phyloP scores from a whole-genome alignment of 2,888 invertebrate species.

The Oegoconia quadripuncta region DNA sequence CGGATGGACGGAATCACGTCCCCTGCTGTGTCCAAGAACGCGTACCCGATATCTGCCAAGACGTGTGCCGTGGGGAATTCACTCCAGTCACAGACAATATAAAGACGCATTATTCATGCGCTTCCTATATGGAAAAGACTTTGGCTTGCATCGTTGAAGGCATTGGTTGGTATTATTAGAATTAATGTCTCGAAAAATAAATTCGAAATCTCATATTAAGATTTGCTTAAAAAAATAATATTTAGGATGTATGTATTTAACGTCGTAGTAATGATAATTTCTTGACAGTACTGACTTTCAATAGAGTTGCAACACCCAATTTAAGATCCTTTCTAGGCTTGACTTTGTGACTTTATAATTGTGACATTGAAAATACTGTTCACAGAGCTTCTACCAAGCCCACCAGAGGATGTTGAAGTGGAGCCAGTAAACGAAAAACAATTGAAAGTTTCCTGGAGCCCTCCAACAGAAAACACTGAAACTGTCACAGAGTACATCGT shows the following conservation, averaged over 20 bases:
- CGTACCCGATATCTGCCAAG: constrained; percentile 91
- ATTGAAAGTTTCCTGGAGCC: constrained; percentile 84
- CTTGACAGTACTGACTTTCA: no score
- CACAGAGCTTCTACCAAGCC: constrained; percentile 86
- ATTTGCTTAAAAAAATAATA: no score
- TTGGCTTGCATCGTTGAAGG: constrained; percentile 91
- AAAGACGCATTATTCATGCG: constrained; percentile 91
- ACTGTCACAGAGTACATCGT: constrained; percentile 83
- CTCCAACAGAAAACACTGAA: constrained; percentile 82
- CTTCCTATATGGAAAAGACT: constrained; percentile 89
- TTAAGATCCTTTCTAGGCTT: no score
- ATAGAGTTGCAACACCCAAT: no score
- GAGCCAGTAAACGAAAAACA: constrained; percentile 86
- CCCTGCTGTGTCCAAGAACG: constrained; percentile 90
- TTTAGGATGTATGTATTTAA: no score
- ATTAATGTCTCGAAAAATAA: background rate
- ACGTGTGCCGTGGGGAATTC: constrained; percentile 91
- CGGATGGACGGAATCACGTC: constrained; percentile 90
- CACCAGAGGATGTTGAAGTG: constrained; percentile 85
- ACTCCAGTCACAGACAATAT: constrained; percentile 90
- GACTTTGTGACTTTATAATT: no score
- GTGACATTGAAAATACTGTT: no score
- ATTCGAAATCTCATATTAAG: no score
- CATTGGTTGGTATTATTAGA: constrained; percentile 62
- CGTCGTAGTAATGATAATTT: no score